Percentiles rank a stretch among this genome's conserved stretches.
Evolutionary conservation across 2,113 vertebrate genomes (phyloP).

Genomic region (Halcyon malimbica): DNA sequence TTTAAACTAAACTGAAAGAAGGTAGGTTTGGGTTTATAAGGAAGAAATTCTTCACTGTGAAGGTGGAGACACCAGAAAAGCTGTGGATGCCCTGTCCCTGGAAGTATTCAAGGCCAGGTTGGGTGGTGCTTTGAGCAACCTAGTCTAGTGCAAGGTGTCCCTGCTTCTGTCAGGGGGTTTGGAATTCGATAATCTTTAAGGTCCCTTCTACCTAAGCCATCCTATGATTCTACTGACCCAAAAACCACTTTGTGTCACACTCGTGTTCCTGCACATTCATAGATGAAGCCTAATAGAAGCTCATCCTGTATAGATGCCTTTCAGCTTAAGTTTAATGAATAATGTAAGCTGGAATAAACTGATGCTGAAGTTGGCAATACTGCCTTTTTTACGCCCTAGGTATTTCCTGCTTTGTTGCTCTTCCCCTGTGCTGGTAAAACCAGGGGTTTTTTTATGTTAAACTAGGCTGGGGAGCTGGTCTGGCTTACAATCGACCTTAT

Average conservation of each 20-base stretch:
- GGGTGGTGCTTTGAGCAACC: neutral
- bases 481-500: neutral
- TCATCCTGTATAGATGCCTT: neutral
- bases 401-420: neutral
- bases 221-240: rapidly evolving
- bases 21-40: neutral
- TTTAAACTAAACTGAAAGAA: neutral
- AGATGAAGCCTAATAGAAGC: neutral
- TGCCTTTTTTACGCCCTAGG: rapidly evolving
- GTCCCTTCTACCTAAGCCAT: neutral
- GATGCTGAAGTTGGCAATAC: neutral
- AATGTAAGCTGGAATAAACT: neutral
- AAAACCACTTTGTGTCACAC: rapidly evolving
- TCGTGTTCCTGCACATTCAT: neutral
- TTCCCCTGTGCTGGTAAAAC: neutral
- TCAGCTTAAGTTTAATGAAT: neutral
- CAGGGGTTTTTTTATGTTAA: neutral
- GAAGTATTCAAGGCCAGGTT: neutral
- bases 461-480: neutral
- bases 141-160: neutral
- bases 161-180: rapidly evolving
- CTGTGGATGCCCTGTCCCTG: neutral
- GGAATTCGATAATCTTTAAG: neutral
- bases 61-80: rapidly evolving
- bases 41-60: rapidly evolving